Evolutionary conservation across 2,888 invertebrate species (phyloP).

Genomic region (Drosophila kokeensis): DNA sequence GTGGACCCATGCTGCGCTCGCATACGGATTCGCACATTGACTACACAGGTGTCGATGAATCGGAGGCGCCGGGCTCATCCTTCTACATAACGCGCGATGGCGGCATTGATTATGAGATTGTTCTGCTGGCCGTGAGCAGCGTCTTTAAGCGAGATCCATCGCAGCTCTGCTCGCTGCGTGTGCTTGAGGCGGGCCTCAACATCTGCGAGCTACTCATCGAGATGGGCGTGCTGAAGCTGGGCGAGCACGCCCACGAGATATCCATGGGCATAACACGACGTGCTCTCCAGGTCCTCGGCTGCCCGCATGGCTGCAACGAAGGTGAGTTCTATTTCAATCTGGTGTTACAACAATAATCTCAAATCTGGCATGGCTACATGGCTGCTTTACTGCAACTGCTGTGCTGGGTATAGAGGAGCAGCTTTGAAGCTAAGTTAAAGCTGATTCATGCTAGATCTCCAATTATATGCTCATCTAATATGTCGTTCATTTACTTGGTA

Average conservation of each 20-base stretch:
- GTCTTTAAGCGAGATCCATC: conserved; percentile 93
- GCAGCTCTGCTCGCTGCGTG: conserved; percentile 91
- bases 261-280: conserved; percentile 84
- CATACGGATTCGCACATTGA: conserved; percentile 97
- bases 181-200: conserved; percentile 96
- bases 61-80: conserved; percentile 94
- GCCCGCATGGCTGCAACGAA: conserved; percentile 96
- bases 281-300: conserved; percentile 93
- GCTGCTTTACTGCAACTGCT: neutral
- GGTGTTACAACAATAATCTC: neutral
- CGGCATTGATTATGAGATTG: conserved; percentile 95
- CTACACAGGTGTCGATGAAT: conserved; percentile 93
- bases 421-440: neutral
- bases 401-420: neutral
- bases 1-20: conserved; percentile 91
- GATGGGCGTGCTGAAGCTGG: conserved; percentile 90
- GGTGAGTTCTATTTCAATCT: conserved; percentile 84
- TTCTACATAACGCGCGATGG: conserved; percentile 98
- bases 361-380: neutral
- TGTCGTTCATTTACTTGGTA: neutral
- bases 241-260: conserved; percentile 85
- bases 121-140: conserved; percentile 93
- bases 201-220: conserved; percentile 96
- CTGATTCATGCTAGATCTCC: neutral
- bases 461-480: neutral